phyloP scores from a whole-genome alignment of 2,113 vertebrate species.

The Microtus oregoni region DNA sequence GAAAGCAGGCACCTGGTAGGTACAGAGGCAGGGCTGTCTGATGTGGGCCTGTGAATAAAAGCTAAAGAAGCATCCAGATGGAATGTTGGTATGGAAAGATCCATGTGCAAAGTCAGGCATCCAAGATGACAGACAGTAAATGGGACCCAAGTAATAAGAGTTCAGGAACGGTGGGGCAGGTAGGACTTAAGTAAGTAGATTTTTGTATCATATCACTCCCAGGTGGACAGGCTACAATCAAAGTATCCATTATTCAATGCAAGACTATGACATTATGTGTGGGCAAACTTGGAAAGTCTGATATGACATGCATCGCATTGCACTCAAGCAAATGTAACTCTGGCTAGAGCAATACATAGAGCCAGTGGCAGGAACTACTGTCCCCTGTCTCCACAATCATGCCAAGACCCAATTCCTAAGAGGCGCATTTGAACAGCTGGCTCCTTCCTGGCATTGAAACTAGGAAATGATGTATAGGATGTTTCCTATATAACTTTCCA shows the following conservation, averaged over 20 bases:
- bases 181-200: neutral
- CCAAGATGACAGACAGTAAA: neutral
- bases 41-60: neutral
- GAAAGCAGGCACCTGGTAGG: neutral
- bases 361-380: neutral
- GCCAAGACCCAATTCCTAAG: neutral
- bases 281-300: neutral
- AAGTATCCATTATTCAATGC: neutral
- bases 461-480: neutral
- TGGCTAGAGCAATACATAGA: neutral
- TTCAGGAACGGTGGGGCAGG: neutral
- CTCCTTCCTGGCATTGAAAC: neutral
- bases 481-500: neutral
- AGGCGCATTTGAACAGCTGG: neutral
- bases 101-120: rapidly evolving
- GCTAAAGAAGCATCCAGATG: neutral
- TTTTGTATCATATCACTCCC: neutral
- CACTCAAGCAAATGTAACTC: neutral
- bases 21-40: too few species aligned
- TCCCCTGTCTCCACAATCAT: neutral
- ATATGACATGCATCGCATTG: neutral
- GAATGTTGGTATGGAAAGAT: too few species aligned
- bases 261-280: neutral
- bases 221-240: neutral
- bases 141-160: neutral